Conservation (phyloP, 2,797 vertebrate species). For the Phoeniculus purpureus region DNA sequence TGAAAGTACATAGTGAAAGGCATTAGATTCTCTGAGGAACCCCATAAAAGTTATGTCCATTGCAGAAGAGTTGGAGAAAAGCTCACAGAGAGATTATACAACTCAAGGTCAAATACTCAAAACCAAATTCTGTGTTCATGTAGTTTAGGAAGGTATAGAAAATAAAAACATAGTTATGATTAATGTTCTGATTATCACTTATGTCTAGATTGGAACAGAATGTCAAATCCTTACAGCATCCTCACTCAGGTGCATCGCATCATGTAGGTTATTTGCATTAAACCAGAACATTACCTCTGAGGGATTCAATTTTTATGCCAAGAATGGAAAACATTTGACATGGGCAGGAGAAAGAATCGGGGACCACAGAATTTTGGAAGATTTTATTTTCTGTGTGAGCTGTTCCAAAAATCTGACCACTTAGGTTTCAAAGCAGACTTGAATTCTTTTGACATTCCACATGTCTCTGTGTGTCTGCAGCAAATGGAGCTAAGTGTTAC, state of each 20-base stretch:
- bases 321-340: conserved; percentile 13
- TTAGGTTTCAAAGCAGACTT: neutral
- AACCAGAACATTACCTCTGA: neutral
- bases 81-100: neutral
- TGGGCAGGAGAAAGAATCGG: neutral
- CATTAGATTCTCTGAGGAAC: neutral
- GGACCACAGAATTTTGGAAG: conserved; percentile 6
- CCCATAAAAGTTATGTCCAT: neutral
- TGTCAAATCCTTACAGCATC: neutral
- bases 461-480: neutral
- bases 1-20: neutral
- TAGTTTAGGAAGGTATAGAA: neutral
- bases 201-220: neutral
- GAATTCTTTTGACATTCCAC: neutral
- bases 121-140: neutral
- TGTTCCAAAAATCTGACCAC: neutral
- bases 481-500: neutral
- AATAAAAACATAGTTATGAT: neutral
- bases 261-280: neutral
- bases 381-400: neutral
- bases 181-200: neutral
- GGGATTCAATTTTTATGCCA: neutral
- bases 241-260: neutral
- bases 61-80: neutral
- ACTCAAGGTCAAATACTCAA: neutral